A percentile compares a stretch with the other conserved stretches of the same genome.
phyloP scores from a whole-genome alignment of 2,113 vertebrate species.

The Fregetta grallaria region DNA sequence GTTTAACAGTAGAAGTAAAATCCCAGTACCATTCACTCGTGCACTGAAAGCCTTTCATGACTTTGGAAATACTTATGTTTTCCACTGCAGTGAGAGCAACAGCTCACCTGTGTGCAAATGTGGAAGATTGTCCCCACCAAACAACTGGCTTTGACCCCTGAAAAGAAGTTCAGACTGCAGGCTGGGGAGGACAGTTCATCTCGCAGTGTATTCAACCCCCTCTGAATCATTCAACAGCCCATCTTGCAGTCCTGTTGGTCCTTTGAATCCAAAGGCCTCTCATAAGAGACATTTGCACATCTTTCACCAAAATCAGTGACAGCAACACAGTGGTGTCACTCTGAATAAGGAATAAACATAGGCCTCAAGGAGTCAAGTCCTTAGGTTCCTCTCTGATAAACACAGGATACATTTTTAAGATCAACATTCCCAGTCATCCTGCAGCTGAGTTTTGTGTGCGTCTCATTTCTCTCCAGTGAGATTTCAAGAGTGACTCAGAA shows the following conservation, averaged over 20 bases:
- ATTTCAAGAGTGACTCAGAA: neutral
- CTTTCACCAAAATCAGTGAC: neutral
- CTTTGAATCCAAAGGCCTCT: neutral
- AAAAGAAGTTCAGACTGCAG: neutral
- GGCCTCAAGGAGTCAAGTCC: neutral
- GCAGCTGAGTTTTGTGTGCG: neutral
- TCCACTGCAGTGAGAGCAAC: neutral
- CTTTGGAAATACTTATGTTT: neutral
- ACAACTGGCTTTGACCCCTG: neutral
- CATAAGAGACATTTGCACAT: neutral
- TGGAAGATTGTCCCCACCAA: neutral
- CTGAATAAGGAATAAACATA: neutral
- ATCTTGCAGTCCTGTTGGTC: neutral
- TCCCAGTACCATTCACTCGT: neutral
- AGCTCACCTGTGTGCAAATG: neutral
- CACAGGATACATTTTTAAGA: neutral
- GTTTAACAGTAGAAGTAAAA: neutral
- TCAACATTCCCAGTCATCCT: neutral
- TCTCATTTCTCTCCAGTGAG: neutral
- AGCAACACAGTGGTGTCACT: neutral
- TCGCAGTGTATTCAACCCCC: neutral
- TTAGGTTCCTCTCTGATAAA: constrained; percentile 1
- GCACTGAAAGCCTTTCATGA: neutral
- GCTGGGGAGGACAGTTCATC: neutral
- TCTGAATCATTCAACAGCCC: neutral